Percentiles rank a stretch among this genome's conserved stretches.
Evolutionary conservation across 2,797 vertebrate genomes (phyloP).

Genomic region (Lycodopsis pacificus): DNA sequence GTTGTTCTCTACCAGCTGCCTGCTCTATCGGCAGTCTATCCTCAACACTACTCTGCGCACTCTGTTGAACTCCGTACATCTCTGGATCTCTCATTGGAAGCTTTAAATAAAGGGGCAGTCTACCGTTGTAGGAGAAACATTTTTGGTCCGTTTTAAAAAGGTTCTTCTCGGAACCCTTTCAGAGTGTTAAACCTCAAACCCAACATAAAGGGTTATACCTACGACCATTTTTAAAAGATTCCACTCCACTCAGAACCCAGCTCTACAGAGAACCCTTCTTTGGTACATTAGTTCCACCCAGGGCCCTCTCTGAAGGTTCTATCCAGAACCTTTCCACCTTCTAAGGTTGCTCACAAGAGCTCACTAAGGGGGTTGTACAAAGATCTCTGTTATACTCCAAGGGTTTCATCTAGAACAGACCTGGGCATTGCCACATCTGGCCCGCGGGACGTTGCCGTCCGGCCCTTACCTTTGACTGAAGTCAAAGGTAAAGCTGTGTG

Average conservation of each 20-base stretch:
- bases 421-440: no score
- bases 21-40: constrained; percentile 1
- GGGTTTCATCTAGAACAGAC: no score
- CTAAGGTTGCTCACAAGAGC: no score
- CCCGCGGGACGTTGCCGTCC: no score
- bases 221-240: not conserved
- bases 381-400: no score
- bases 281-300: not conserved
- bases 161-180: not conserved
- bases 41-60: not conserved
- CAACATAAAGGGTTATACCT: not conserved
- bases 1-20: not conserved
- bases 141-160: not conserved
- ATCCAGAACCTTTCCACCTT: not conserved
- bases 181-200: not conserved
- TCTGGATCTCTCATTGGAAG: not conserved
- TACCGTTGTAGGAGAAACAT: not conserved
- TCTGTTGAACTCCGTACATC: not conserved
- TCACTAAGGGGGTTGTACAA: no score
- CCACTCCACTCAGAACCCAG: not conserved
- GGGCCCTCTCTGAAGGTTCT: not conserved
- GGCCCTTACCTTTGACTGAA: no score
- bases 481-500: no score
- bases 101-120: not conserved
- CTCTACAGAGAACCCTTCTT: not conserved